A percentile compares a stretch with the other conserved stretches of the same genome.
Conservation (phyloP, 2,888 invertebrate species). For the Agriotes lineatus region DNA sequence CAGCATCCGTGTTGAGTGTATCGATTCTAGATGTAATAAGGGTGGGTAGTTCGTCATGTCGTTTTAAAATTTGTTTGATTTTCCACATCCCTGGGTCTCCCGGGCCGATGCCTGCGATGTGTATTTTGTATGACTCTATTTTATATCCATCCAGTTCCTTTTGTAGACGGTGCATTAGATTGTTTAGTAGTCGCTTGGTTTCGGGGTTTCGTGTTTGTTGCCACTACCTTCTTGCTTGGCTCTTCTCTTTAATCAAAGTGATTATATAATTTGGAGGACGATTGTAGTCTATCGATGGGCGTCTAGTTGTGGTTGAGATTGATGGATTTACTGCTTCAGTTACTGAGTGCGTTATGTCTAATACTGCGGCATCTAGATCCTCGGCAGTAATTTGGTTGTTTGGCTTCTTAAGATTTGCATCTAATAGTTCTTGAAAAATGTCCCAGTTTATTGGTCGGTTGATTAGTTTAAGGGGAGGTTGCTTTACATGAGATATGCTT, state of each 20-base stretch:
- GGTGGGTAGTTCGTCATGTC: not conserved
- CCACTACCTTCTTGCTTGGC: slow-evolving; percentile 10
- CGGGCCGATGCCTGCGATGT: not conserved
- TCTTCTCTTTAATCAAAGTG: not conserved
- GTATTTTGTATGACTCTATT: not conserved
- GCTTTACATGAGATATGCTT: not conserved
- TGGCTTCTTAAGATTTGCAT: slow-evolving; percentile 15
- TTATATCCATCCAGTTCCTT: slow-evolving; percentile 1
- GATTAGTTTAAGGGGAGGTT: not conserved
- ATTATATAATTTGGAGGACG: slow-evolving; percentile 5
- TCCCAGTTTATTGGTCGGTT: slow-evolving; percentile 13
- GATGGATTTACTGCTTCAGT: not conserved
- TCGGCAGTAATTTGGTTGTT: not conserved
- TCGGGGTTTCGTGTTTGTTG: not conserved
- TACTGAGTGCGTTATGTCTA: not conserved
- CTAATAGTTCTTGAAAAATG: not conserved
- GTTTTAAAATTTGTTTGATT: slow-evolving; percentile 11
- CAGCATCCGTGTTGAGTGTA: too few relatives aligned
- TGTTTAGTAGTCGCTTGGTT: slow-evolving; percentile 9
- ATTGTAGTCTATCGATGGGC: not conserved
- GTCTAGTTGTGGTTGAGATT: slow-evolving; percentile 3
- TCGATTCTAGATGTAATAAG: slow-evolving; percentile 2
- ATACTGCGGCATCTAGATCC: not conserved
- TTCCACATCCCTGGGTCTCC: not conserved
- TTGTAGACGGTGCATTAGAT: slow-evolving; percentile 7